Conservation (phyloP, 53 echinoderm and acorn worm species). For the Echinarachnius parma region DNA sequence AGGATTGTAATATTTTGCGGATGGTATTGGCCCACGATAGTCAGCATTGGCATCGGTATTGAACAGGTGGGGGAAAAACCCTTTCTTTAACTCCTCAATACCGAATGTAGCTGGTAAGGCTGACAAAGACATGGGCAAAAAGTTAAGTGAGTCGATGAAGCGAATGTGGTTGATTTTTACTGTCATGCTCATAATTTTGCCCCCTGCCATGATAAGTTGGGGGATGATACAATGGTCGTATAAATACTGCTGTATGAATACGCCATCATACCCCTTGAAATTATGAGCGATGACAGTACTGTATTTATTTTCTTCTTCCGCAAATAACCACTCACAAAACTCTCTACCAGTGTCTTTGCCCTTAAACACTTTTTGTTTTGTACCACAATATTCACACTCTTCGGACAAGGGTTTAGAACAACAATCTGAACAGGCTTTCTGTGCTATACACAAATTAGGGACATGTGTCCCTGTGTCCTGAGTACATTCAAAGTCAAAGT, state of each 20-base stretch:
- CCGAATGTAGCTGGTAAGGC: slow-evolving; percentile 42
- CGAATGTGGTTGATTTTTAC: not conserved
- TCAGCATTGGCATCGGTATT: slow-evolving; percentile 28
- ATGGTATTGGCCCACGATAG: slow-evolving; percentile 34
- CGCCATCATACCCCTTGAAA: slow-evolving; percentile 43
- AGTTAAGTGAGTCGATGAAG: slow-evolving; percentile 42
- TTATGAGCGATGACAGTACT: slow-evolving; percentile 40
- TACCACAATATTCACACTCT: slow-evolving; percentile 1
- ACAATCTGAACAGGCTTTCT: slow-evolving; percentile 15
- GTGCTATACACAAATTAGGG: slow-evolving; percentile 34
- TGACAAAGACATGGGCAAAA: slow-evolving; percentile 44
- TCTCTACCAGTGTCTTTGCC: slow-evolving; percentile 12
- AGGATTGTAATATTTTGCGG: slow-evolving; percentile 24
- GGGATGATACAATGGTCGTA: slow-evolving; percentile 6
- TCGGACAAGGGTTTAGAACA: slow-evolving; percentile 6
- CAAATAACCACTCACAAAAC: slow-evolving; percentile 38
- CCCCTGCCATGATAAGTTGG: slow-evolving; percentile 11
- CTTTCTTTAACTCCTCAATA: slow-evolving; percentile 30
- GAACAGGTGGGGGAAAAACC: slow-evolving; percentile 42
- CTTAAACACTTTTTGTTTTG: slow-evolving; percentile 12
- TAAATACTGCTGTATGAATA: slow-evolving; percentile 20
- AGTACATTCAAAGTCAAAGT: slow-evolving; percentile 30
- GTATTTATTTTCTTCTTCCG: not conserved
- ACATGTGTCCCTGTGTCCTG: slow-evolving; percentile 34
- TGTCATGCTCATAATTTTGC: slow-evolving; percentile 31